Conservation (phyloP, 53 echinoderm and acorn worm species). For the Hippasteria phrygiana region DNA sequence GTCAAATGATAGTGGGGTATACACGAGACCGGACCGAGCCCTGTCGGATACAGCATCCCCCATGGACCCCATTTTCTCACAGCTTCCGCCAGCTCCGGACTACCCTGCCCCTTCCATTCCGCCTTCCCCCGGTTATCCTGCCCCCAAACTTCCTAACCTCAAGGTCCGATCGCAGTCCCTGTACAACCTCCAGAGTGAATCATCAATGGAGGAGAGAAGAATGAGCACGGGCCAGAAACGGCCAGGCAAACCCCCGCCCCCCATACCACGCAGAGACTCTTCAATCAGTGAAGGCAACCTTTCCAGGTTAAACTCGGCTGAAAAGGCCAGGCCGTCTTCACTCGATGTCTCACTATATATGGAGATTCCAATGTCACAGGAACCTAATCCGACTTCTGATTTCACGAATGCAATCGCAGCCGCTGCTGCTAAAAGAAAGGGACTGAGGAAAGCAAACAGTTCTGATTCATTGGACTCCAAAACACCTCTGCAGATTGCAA, state of each 20-base stretch:
- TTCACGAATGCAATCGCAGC: constrained; percentile 87
- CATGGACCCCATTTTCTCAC: constrained; percentile 37
- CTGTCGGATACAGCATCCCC: constrained; percentile 49
- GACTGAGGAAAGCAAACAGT: constrained; percentile 42
- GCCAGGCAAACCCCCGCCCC: constrained; percentile 67
- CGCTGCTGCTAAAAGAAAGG: constrained; percentile 77
- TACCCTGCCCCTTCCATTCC: constrained; percentile 52
- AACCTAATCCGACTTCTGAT: not conserved
- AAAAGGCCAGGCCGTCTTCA: constrained; percentile 29
- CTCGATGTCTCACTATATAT: constrained; percentile 27
- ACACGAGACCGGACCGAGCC: constrained; percentile 67
- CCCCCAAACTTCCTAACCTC: constrained; percentile 20
- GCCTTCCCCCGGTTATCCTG: constrained; percentile 39
- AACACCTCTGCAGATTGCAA: constrained; percentile 86
- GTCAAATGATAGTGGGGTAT: constrained; percentile 83
- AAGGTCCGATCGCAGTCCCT: constrained; percentile 36
- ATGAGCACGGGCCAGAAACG: constrained; percentile 65
- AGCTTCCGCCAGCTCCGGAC: constrained; percentile 55
- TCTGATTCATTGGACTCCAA: constrained; percentile 17
- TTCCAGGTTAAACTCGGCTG: not conserved
- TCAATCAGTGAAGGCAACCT: constrained; percentile 62
- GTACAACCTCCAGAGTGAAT: constrained; percentile 22
- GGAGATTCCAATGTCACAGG: not conserved
- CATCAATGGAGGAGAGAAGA: constrained; percentile 23
- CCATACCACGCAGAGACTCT: constrained; percentile 35